Conservation (phyloP, 1,140 invertebrate species). For the Anadara kagoshimensis region DNA sequence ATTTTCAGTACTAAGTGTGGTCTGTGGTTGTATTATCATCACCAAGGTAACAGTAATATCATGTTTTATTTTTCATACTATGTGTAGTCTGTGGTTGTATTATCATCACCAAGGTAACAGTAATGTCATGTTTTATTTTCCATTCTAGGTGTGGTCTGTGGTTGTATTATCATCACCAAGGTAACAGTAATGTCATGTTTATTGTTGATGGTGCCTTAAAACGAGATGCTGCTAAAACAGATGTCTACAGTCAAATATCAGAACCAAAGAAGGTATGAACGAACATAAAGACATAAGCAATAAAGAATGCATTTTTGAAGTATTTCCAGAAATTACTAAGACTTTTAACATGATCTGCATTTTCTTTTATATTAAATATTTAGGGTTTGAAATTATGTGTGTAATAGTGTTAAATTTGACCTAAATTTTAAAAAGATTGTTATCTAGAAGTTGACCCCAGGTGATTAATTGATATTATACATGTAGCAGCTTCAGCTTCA, state of each 20-base stretch:
- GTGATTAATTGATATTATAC: too few relatives aligned
- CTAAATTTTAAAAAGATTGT: too few relatives aligned
- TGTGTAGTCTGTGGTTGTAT: constrained; percentile 91
- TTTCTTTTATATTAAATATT: too few relatives aligned
- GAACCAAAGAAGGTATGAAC: constrained; percentile 73
- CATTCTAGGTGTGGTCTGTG: constrained; percentile 83
- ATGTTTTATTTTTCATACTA: constrained; percentile 78
- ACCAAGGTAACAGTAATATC: constrained; percentile 82
- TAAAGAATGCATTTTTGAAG: too few relatives aligned
- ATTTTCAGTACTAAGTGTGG: constrained; percentile 78
- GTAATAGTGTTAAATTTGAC: too few relatives aligned
- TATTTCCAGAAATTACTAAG: too few relatives aligned
- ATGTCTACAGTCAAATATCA: constrained; percentile 74
- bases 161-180: constrained; percentile 93
- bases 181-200: constrained; percentile 85
- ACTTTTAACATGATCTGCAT: too few relatives aligned
- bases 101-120: constrained; percentile 85
- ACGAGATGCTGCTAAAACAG: constrained; percentile 81
- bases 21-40: constrained; percentile 95
- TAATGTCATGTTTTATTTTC: constrained; percentile 1
- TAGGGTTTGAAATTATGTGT: too few relatives aligned
- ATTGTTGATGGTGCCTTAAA: constrained; percentile 86
- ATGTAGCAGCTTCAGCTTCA: too few relatives aligned
- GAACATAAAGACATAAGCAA: too few relatives aligned
- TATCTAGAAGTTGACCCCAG: too few relatives aligned